These are phyloP conservation scores for Chelidonichthys spinosus DNA, from an alignment of 2,797 vertebrate species.

Conservation along the genomic window DNA sequence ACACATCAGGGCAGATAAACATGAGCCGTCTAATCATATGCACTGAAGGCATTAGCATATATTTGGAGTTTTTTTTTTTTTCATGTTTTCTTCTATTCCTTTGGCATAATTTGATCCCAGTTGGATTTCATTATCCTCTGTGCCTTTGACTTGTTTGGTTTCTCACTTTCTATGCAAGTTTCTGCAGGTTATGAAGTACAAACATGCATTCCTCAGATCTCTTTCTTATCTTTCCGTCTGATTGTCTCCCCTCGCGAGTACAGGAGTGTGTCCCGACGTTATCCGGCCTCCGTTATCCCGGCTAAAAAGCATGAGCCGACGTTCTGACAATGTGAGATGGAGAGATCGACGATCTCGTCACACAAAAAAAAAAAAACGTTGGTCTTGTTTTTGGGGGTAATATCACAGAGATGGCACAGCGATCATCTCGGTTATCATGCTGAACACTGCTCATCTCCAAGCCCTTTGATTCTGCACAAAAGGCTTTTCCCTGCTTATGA, in stretches of 20 bases:
- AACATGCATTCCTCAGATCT: slow-evolving; percentile 29
- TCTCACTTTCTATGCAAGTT: slow-evolving; percentile 18
- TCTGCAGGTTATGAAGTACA: background rate
- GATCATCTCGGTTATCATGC: slow-evolving; percentile 24
- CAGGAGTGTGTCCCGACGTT: slow-evolving; percentile 1
- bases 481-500: slow-evolving; percentile 27
- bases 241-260: slow-evolving; percentile 15
- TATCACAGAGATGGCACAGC: slow-evolving; percentile 20
- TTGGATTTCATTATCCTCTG: slow-evolving; percentile 45
- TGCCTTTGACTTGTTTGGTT: slow-evolving; percentile 26
- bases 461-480: slow-evolving; percentile 47
- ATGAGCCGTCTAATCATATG: slow-evolving; percentile 60
- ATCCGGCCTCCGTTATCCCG: background rate
- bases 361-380: too few relatives aligned
- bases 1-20: slow-evolving; percentile 51
- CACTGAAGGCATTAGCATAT: slow-evolving; percentile 61
- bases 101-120: slow-evolving; percentile 59
- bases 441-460: slow-evolving; percentile 16
- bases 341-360: too few relatives aligned
- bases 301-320: slow-evolving; percentile 8
- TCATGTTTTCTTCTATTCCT: slow-evolving; percentile 38
- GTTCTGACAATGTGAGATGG: slow-evolving; percentile 10
- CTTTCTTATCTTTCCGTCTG: slow-evolving; percentile 22
- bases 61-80: slow-evolving; percentile 36
- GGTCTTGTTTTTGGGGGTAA: slow-evolving; percentile 7